Evolutionary conservation across 2,888 invertebrate genomes (phyloP), one percentile per base, ranked within the genome.

Genomic region (Sericinus montela): DNA sequence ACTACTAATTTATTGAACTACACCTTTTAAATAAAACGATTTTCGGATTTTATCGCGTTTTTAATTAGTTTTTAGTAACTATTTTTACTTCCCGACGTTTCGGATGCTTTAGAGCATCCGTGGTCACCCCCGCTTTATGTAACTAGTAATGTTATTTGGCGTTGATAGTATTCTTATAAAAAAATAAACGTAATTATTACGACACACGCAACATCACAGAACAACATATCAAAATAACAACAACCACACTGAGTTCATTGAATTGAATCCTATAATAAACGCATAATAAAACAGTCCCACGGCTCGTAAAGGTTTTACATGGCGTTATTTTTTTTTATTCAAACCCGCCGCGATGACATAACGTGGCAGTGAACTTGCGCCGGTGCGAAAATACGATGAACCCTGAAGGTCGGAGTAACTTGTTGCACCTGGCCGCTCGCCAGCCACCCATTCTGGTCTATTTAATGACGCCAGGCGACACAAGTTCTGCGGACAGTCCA

Each of bases 351-450:
- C 10, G 37, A 47, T 52, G 54, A 50, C 55, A 55, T 41, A 48
- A 51, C 42, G 45, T 23, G 54, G 55, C 57, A 64, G 51, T 65
- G 67, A 67, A 66, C 63, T 60, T 60, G 59, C 11, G 16, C 28
- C 45, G 23, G 41, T 36, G 34, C 41, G 50, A 53, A 51, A 60
- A 52, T 53, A 47, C 53, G 52, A 48, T 53, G 56, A 55, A 53
- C 55, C 45, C 55, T 35, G 54, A 57, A 60, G 57, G 57, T 54
- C 48, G 42, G 8, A 41, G 47, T 52, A 57, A 66, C 67, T 57
- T 67, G 66, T 68, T 67, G 65, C 68, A 63, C 37, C 58, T 65
- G 65, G 66, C 61, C 23, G 29, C n/a, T 13, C 32, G 64, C 66
- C 68, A 65, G 54, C 44, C 25, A 48, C 38, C 35, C 38, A 35